Conservation (phyloP, 2,113 vertebrate genomes). For the cat (Felis catus) region DNA sequence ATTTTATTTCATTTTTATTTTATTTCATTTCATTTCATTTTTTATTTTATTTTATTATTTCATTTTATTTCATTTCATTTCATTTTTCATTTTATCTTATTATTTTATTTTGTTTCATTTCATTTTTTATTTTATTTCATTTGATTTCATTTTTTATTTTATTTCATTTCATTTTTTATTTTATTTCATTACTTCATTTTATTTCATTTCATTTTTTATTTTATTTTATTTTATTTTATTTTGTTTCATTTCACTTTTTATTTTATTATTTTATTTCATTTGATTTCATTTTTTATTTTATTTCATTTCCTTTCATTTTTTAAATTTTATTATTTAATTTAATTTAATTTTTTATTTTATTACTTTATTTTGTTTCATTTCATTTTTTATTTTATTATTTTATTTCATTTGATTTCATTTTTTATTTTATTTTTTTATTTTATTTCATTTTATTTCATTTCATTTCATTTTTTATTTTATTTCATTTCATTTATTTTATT, state of each 20-base stretch:
- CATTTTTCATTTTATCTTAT: not conserved
- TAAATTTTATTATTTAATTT: not conserved
- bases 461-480: no score
- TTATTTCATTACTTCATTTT: not conserved
- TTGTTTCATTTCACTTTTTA: no score
- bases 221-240: not conserved
- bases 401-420: no score
- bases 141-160: not conserved
- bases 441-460: not conserved
- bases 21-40: not conserved
- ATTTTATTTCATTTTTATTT: not conserved
- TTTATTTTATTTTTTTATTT: not conserved
- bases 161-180: not conserved
- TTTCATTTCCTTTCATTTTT: no score
- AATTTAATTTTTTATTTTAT: not conserved
- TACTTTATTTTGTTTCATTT: not conserved
- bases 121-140: not conserved
- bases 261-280: not conserved
- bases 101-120: not conserved
- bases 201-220: not conserved
- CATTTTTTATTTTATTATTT: not conserved
- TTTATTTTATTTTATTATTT: not conserved
- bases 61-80: not conserved
- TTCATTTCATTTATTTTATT: no score
- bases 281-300: not conserved